Conservation (phyloP, 1,140 invertebrate genomes). For the Drosophila tsacasi region DNA sequence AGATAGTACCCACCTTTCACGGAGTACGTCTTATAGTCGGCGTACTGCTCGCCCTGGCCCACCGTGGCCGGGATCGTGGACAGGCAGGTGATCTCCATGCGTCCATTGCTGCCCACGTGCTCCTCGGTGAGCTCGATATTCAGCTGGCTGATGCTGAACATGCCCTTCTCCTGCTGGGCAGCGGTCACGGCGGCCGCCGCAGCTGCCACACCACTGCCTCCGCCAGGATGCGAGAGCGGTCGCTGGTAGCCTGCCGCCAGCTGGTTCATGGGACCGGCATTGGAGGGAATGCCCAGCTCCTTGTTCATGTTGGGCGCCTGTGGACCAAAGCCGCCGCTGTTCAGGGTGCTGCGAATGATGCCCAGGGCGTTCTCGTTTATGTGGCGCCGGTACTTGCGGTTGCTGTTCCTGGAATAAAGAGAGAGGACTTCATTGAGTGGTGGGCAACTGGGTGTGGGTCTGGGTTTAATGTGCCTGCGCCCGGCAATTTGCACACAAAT, state of each 20-base stretch:
- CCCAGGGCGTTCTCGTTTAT: slow-evolving; percentile 81
- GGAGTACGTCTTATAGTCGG: slow-evolving; percentile 89
- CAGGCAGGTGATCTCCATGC: slow-evolving; percentile 89
- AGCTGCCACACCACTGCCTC: slow-evolving; percentile 77
- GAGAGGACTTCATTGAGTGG: slow-evolving; percentile 21
- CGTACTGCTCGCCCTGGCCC: slow-evolving; percentile 88
- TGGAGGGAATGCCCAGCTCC: slow-evolving; percentile 79
- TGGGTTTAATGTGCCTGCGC: slow-evolving; percentile 44
- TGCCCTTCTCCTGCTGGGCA: slow-evolving; percentile 80
- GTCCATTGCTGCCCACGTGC: slow-evolving; percentile 88
- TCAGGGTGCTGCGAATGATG: slow-evolving; percentile 75
- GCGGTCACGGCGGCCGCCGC: slow-evolving; percentile 79
- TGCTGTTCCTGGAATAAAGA: slow-evolving; percentile 63
- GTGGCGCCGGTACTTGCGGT: slow-evolving; percentile 80
- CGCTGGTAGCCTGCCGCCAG: slow-evolving; percentile 80
- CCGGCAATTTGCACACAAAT: slow-evolving; percentile 75
- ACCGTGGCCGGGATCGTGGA: slow-evolving; percentile 90
- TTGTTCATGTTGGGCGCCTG: slow-evolving; percentile 80
- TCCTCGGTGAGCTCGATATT: slow-evolving; percentile 88
- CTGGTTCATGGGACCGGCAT: slow-evolving; percentile 80
- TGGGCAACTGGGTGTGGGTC: slow-evolving; percentile 14
- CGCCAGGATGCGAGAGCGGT: slow-evolving; percentile 80
- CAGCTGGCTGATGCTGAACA: slow-evolving; percentile 82
- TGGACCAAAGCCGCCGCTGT: slow-evolving; percentile 80
- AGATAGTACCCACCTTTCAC: slow-evolving; percentile 87